phyloP scores from a whole-genome alignment of 1,140 invertebrate genomes.

The Drosophila nigromelanica region DNA sequence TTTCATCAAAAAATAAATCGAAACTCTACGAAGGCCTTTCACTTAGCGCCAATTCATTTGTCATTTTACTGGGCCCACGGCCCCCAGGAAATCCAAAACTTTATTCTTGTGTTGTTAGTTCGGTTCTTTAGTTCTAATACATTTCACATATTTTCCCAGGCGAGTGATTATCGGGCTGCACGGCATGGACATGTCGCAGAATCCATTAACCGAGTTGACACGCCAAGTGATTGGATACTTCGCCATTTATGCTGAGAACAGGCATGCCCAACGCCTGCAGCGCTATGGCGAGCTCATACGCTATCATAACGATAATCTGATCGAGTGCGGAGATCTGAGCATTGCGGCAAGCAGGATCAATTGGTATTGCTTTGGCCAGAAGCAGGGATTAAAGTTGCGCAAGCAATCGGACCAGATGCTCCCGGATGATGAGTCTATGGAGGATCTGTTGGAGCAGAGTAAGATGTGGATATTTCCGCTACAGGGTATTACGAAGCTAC shows the following conservation, averaged over 20 bases:
- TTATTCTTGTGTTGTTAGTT: background rate
- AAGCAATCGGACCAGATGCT: slow-evolving; percentile 3
- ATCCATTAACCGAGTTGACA: slow-evolving; percentile 26
- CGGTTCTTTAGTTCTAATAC: background rate
- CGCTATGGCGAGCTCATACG: slow-evolving; percentile 54
- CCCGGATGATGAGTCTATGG: slow-evolving; percentile 4
- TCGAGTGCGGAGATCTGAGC: slow-evolving; percentile 45
- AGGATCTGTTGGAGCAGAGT: slow-evolving; percentile 32
- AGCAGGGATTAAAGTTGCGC: slow-evolving; percentile 24
- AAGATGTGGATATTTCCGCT: slow-evolving; percentile 49
- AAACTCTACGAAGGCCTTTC: background rate
- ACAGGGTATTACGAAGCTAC: background rate
- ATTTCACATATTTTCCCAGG: background rate
- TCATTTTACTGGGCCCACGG: background rate
- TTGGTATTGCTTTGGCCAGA: slow-evolving; percentile 32
- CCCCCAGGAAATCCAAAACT: background rate
- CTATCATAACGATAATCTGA: slow-evolving; percentile 28
- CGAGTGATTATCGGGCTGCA: background rate
- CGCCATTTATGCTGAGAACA: background rate
- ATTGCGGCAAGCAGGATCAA: slow-evolving; percentile 23
- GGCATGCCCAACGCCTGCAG: background rate
- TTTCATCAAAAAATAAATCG: background rate
- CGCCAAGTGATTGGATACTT: slow-evolving; percentile 41
- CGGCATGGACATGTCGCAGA: slow-evolving; percentile 17
- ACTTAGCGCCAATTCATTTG: background rate